phyloP scores from a whole-genome alignment of 1,140 invertebrate genomes.

The Steinernema khuongi region DNA sequence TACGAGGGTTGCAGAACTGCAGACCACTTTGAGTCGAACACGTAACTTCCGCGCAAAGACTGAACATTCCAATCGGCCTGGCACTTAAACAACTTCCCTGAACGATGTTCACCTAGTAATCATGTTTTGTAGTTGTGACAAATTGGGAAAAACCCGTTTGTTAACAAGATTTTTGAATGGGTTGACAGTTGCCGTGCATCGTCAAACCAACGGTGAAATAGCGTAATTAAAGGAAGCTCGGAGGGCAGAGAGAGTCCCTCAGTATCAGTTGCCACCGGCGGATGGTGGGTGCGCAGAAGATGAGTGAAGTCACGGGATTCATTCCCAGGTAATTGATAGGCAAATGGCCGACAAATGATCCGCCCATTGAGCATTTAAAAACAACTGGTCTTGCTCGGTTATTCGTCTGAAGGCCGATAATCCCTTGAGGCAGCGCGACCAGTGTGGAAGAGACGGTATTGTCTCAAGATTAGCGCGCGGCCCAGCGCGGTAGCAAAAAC shows the following conservation, averaged over 20 bases:
- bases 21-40: not conserved
- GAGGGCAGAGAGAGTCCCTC: too few relatives aligned
- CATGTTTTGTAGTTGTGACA: not conserved
- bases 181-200: not conserved
- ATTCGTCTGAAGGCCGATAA: slow-evolving; percentile 11
- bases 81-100: too few relatives aligned
- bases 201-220: not conserved
- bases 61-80: too few relatives aligned
- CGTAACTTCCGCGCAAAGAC: too few relatives aligned
- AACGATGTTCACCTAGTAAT: not conserved
- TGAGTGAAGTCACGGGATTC: not conserved
- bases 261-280: not conserved
- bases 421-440: not conserved
- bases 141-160: not conserved
- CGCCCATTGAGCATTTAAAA: slow-evolving; percentile 16
- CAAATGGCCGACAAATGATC: slow-evolving; percentile 8
- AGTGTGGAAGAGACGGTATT: not conserved
- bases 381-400: slow-evolving; percentile 7
- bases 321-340: slow-evolving; percentile 16
- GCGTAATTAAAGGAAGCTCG: not conserved
- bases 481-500: not conserved
- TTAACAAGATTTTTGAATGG: not conserved
- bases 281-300: not conserved
- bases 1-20: too few relatives aligned
- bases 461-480: slow-evolving; percentile 7